phyloP scores from a whole-genome alignment of 1,140 invertebrate species.

The Rhysida immarginata region DNA sequence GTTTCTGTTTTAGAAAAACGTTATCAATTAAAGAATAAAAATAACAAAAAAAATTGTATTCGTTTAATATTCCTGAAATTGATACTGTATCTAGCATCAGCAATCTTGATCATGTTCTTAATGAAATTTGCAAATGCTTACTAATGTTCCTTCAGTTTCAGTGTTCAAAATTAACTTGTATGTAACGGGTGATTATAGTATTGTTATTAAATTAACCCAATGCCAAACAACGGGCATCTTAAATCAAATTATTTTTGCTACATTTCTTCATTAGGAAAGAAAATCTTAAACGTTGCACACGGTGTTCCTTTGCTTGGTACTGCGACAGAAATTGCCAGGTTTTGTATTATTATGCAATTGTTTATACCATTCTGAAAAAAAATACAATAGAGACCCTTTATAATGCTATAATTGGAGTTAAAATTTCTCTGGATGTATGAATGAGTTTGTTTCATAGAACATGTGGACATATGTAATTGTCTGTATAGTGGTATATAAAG shows the following conservation, averaged over 20 bases:
- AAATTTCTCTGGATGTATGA: background rate
- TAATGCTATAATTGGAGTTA: background rate
- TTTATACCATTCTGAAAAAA: background rate
- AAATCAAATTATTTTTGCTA: constrained; percentile 2
- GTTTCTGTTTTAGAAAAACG: too few relatives aligned
- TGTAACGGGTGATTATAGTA: too few relatives aligned
- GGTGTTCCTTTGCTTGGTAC: constrained; percentile 12
- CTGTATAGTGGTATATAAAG: background rate
- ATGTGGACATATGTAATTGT: background rate
- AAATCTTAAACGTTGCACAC: constrained; percentile 10
- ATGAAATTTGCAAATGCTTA: too few relatives aligned
- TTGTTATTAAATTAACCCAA: too few relatives aligned
- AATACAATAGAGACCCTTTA: background rate
- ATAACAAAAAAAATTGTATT: too few relatives aligned
- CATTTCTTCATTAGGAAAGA: constrained; percentile 6
- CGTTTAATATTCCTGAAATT: too few relatives aligned
- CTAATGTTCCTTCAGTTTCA: too few relatives aligned
- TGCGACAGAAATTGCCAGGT: constrained; percentile 16
- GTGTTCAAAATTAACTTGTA: too few relatives aligned
- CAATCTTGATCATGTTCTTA: too few relatives aligned
- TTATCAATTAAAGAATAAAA: too few relatives aligned
- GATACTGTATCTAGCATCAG: too few relatives aligned
- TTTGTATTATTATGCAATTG: background rate
- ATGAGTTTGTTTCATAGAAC: background rate
- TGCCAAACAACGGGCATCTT: too few relatives aligned